Conservation (phyloP, 1,140 invertebrate species). For the Drosophila nigrodunni region DNA sequence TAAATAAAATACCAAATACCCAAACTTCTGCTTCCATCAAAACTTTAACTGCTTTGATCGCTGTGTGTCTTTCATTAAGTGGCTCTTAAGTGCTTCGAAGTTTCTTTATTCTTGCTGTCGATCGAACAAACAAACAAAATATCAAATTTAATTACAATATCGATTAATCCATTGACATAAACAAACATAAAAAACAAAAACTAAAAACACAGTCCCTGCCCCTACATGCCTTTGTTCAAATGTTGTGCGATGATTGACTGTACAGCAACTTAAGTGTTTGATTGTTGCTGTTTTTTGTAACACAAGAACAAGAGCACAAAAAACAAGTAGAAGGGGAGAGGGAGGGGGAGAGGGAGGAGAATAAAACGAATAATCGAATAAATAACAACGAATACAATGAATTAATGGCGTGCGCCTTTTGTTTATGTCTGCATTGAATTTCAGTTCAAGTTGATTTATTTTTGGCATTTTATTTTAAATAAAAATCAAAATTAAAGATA, state of each 20-base stretch:
- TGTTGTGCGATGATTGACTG: conserved; percentile 25
- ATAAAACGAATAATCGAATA: no score
- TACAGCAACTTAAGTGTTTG: conserved; percentile 30
- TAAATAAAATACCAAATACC: no score
- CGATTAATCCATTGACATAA: conserved; percentile 26
- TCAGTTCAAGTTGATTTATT: conserved; percentile 20
- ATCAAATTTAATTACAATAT: conserved; percentile 56
- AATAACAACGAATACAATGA: not conserved
- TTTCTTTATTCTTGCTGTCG: not conserved
- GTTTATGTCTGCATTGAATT: conserved; percentile 27
- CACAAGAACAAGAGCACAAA: not conserved
- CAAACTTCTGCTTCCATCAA: no score
- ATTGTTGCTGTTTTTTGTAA: conserved; percentile 16
- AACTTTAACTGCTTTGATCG: no score
- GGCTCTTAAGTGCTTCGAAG: no score
- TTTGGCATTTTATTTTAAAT: not conserved
- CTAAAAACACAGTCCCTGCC: no score
- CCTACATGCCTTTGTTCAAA: not conserved
- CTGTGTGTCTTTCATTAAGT: no score
- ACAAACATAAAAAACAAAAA: conserved; percentile 2
- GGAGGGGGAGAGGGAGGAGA: not conserved
- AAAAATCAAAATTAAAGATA: not conserved
- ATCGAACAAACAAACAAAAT: conserved; percentile 16
- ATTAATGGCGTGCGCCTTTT: conserved; percentile 35
- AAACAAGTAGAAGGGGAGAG: no score